Percentiles rank a stretch among this genome's conserved stretches.
These are phyloP conservation scores for Drosophila mayaguana DNA, from an alignment of 2,888 invertebrate species.

Conservation along the genomic window DNA sequence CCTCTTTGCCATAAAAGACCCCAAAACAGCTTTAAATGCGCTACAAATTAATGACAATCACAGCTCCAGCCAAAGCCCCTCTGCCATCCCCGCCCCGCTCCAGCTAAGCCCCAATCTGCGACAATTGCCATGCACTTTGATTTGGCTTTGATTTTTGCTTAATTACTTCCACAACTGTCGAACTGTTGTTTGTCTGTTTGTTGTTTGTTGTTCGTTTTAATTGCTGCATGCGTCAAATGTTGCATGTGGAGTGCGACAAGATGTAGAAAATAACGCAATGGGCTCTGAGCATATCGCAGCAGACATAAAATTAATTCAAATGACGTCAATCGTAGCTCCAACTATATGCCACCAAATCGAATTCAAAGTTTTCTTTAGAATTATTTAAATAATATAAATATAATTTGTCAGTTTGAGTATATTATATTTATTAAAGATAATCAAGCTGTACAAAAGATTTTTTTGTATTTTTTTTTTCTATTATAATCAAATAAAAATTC, in stretches of 20 bases:
- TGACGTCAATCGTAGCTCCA: slow-evolving; percentile 40
- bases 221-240: slow-evolving; percentile 59
- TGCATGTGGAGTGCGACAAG: slow-evolving; percentile 43
- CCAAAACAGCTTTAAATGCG: slow-evolving; percentile 72
- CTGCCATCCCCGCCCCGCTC: neutral
- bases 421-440: too few relatives aligned
- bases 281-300: neutral
- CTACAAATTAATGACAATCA: slow-evolving; percentile 78
- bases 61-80: slow-evolving; percentile 9
- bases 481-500: too few relatives aligned
- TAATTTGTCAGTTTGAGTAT: too few relatives aligned
- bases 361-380: neutral
- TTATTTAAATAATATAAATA: too few relatives aligned
- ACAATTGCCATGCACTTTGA: slow-evolving; percentile 81
- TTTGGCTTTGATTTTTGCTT: slow-evolving; percentile 81
- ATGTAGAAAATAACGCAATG: neutral
- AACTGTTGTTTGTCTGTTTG: slow-evolving; percentile 33
- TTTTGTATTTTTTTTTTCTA: too few relatives aligned
- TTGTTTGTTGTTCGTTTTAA: slow-evolving; percentile 33
- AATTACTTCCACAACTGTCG: slow-evolving; percentile 73
- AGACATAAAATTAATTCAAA: slow-evolving; percentile 37
- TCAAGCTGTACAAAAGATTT: too few relatives aligned
- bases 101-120: slow-evolving; percentile 72
- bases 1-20: slow-evolving; percentile 49
- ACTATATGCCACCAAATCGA: slow-evolving; percentile 23